Conservation (phyloP, 1,140 invertebrate species). For the Gonatopus flavifemur region DNA sequence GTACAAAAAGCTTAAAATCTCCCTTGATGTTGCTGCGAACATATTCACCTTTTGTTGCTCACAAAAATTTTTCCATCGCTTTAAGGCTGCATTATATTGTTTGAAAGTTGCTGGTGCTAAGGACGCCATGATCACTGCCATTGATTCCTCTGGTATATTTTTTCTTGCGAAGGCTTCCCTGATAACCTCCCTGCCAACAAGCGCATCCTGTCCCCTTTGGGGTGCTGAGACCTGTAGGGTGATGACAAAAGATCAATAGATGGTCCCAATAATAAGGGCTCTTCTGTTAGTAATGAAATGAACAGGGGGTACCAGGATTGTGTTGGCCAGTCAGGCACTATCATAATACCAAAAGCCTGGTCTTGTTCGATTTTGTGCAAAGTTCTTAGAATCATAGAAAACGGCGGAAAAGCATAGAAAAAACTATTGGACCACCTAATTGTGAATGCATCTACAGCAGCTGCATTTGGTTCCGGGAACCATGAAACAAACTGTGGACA, state of each 20-base stretch:
- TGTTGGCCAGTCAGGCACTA: no score
- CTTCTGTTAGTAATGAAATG: no score
- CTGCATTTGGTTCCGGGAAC: no score
- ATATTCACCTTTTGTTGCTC: constrained; percentile 6
- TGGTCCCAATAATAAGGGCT: no score
- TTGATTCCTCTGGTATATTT: not conserved
- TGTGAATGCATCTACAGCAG: constrained; percentile 6
- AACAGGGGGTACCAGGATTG: no score
- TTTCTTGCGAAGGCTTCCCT: constrained; percentile 10
- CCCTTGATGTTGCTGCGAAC: not conserved
- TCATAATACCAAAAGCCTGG: constrained; percentile 1
- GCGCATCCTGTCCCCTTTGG: not conserved
- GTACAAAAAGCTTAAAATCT: constrained; percentile 12
- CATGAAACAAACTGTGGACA: constrained; percentile 28
- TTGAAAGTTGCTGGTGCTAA: constrained; percentile 12
- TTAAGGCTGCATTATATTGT: constrained; percentile 1
- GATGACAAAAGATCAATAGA: no score
- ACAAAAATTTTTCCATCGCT: constrained; percentile 19
- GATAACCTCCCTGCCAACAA: constrained; percentile 13
- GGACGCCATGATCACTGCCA: constrained; percentile 9
- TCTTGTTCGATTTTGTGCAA: not conserved
- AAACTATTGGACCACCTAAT: constrained; percentile 8
- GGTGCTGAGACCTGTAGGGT: no score
- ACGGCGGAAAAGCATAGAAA: no score
- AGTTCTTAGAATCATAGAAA: constrained; percentile 4